Conservation (phyloP, 2,113 vertebrate species). For the Rhinolophus sinicus region DNA sequence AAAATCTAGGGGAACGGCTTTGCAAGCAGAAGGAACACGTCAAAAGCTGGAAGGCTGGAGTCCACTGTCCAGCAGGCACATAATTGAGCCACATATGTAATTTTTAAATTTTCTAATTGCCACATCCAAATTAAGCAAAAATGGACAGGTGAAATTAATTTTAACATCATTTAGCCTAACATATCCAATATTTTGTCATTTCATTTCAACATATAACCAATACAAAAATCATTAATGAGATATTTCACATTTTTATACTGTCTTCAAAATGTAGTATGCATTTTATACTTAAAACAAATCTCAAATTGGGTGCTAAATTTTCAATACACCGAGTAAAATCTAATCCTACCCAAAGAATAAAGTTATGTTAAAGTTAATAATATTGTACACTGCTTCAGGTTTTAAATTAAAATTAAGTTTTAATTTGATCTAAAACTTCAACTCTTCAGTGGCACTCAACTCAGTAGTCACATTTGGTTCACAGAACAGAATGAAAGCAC, state of each 20-base stretch:
- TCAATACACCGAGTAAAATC: not conserved
- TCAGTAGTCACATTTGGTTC: not conserved
- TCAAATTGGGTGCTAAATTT: slow-evolving; percentile 36
- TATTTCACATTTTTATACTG: not conserved
- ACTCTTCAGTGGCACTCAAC: not conserved
- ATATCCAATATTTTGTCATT: not conserved
- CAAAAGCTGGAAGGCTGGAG: not conserved
- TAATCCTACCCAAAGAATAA: slow-evolving; percentile 7
- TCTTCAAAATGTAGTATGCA: not conserved
- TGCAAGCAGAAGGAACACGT: not conserved
- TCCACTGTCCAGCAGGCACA: not conserved
- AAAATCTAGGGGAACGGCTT: not conserved
- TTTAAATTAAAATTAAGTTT: slow-evolving; percentile 50
- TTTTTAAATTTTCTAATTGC: not conserved
- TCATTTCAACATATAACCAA: slow-evolving; percentile 27
- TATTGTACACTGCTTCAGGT: not conserved
- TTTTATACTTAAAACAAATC: not conserved
- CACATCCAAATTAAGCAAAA: not conserved
- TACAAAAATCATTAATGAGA: slow-evolving; percentile 36
- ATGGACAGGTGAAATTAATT: not conserved
- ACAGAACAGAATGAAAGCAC: not conserved
- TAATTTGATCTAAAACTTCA: slow-evolving; percentile 21
- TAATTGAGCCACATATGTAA: not conserved
- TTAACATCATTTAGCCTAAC: not conserved
- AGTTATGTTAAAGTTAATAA: not conserved